A percentile compares a stretch with the other conserved stretches of the same genome.
Evolutionary conservation across 92 coral and sea anemone species (phyloP).

Genomic region (Siderastrea siderea): DNA sequence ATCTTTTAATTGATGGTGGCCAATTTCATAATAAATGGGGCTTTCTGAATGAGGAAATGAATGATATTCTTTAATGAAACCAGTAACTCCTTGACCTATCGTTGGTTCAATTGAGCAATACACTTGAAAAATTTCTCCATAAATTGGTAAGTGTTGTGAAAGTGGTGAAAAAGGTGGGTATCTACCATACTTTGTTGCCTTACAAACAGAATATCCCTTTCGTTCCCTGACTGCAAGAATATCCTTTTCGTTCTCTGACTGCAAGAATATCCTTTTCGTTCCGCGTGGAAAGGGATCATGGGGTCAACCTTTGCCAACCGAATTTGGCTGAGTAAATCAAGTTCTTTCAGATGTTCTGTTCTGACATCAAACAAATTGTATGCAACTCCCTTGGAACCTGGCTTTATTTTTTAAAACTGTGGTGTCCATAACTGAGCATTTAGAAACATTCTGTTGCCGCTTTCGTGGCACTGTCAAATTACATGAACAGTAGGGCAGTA

Average conservation of each 20-base stretch:
- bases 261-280: too few species aligned
- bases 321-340: neutral
- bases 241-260: too few species aligned
- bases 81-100: constrained; percentile 6
- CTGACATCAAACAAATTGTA: constrained; percentile 61
- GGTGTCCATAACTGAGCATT: constrained; percentile 68
- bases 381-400: constrained; percentile 37
- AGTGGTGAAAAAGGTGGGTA: constrained; percentile 1
- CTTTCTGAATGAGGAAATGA: neutral
- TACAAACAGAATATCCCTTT: neutral
- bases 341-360: constrained; percentile 27
- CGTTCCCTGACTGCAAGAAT: neutral
- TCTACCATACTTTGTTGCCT: constrained; percentile 13
- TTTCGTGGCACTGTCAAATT: constrained; percentile 73
- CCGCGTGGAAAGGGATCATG: too few species aligned
- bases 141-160: constrained; percentile 11
- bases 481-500: constrained; percentile 75
- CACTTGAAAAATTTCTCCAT: neutral
- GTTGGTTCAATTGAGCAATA: neutral
- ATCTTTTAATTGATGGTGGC: constrained; percentile 29
- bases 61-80: neutral
- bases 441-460: constrained; percentile 59
- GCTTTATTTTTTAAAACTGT: constrained; percentile 53
- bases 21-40: constrained; percentile 11
- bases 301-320: neutral